These are phyloP conservation scores for Lymantria monacha DNA, from an alignment of 2,888 invertebrate species.

Conservation along the genomic window DNA sequence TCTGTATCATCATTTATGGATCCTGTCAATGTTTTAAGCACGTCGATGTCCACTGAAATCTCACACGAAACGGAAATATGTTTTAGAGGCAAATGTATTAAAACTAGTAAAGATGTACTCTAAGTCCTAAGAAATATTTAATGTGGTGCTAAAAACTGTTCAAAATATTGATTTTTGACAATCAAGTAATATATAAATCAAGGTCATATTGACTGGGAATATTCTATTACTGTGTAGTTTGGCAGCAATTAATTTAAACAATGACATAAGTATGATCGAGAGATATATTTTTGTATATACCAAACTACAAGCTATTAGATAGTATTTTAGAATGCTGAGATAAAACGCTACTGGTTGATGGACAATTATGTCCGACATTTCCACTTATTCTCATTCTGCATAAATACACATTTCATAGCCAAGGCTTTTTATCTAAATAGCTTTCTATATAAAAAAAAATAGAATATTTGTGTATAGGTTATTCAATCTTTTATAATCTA, in stretches of 20 bases:
- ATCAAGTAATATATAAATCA: neutral
- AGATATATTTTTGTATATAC: neutral
- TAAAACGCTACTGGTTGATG: neutral
- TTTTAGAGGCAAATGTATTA: constrained; percentile 92
- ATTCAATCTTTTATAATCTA: constrained; percentile 22
- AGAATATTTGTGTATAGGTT: neutral
- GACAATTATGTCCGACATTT: too few relatives aligned
- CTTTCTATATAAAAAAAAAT: neutral
- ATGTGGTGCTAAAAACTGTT: constrained; percentile 62
- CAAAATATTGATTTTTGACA: constrained; percentile 48
- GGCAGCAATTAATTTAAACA: too few relatives aligned
- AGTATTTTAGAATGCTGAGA: neutral
- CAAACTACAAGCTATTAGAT: neutral
- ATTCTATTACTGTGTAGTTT: neutral
- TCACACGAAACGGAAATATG: constrained; percentile 95
- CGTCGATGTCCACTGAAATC: constrained; percentile 90
- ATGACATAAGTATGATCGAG: neutral
- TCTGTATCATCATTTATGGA: constrained; percentile 72
- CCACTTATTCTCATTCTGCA: too few relatives aligned
- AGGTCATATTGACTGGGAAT: neutral
- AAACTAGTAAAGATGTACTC: constrained; percentile 76
- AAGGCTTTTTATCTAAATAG: too few relatives aligned
- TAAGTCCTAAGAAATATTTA: constrained; percentile 37
- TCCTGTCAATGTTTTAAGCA: constrained; percentile 83
- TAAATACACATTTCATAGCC: too few relatives aligned